phyloP scores from a whole-genome alignment of 2,797 vertebrate genomes.

The Halcyon smyrnensis region DNA sequence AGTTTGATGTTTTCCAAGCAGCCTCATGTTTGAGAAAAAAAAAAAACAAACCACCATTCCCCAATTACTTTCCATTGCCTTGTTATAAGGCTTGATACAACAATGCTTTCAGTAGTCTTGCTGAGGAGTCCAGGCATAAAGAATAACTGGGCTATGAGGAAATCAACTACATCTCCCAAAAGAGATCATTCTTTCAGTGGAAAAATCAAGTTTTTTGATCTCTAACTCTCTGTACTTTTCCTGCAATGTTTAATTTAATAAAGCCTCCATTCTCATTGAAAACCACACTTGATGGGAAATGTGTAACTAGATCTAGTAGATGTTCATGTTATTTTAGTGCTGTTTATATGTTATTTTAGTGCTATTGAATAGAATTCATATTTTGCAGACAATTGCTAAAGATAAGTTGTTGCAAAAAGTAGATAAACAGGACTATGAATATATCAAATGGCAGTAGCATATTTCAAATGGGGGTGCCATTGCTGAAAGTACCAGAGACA shows the following conservation, averaged over 20 bases:
- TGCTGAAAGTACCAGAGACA: not conserved
- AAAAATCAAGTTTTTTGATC: conserved; percentile 33
- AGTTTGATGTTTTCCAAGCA: conserved; percentile 39
- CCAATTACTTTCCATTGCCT: conserved; percentile 12
- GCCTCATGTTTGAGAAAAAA: conserved; percentile 40
- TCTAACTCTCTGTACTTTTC: not conserved
- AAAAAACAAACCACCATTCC: conserved; percentile 12
- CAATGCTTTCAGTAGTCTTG: not conserved
- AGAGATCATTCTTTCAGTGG: not conserved
- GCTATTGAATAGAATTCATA: not conserved
- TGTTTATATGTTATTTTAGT: not conserved
- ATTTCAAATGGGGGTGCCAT: not conserved
- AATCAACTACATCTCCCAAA: not conserved
- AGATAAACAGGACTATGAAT: not conserved
- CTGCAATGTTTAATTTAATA: conserved; percentile 26
- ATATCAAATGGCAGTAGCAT: not conserved
- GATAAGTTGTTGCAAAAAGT: not conserved
- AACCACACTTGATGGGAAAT: not conserved
- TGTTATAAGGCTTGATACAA: not conserved
- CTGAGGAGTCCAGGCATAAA: not conserved
- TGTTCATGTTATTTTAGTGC: not conserved
- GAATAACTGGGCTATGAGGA: not conserved
- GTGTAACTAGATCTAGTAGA: not conserved
- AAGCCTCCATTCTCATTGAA: not conserved
- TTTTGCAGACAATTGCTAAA: not conserved